phyloP scores from a whole-genome alignment of 2,888 invertebrate species.

The Drosophila greeni region DNA sequence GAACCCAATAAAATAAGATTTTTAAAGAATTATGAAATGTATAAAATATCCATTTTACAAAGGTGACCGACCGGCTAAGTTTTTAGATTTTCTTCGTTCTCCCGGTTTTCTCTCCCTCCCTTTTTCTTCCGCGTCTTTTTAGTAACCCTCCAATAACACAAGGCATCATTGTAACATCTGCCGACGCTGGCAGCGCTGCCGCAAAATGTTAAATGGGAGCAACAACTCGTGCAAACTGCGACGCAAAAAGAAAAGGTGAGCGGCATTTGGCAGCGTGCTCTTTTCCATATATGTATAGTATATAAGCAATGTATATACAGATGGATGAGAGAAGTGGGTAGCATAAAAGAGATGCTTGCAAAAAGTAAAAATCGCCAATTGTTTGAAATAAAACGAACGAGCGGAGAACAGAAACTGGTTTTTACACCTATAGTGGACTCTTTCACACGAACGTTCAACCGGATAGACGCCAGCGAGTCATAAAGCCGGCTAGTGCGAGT shows the following conservation, averaged over 20 bases:
- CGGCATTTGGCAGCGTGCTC: slow-evolving; percentile 50
- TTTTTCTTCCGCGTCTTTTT: slow-evolving; percentile 39
- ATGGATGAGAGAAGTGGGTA: slow-evolving; percentile 51
- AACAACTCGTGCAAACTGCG: slow-evolving; percentile 67
- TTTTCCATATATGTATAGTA: slow-evolving; percentile 40
- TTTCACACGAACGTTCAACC: slow-evolving; percentile 36
- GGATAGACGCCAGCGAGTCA: slow-evolving; percentile 40
- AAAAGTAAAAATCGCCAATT: slow-evolving; percentile 65
- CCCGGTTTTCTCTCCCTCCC: background rate
- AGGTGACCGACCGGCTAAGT: slow-evolving; percentile 14
- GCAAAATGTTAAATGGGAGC: slow-evolving; percentile 66
- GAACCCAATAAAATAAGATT: too few relatives aligned
- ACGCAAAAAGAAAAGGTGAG: slow-evolving; percentile 68
- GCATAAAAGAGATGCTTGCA: slow-evolving; percentile 50
- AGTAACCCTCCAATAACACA: slow-evolving; percentile 49
- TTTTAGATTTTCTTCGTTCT: background rate
- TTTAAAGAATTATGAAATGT: slow-evolving; percentile 14
- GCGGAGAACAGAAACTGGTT: slow-evolving; percentile 60
- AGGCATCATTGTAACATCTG: slow-evolving; percentile 56
- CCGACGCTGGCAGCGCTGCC: slow-evolving; percentile 38
- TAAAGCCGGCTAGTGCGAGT: slow-evolving; percentile 29
- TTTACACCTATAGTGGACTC: slow-evolving; percentile 50
- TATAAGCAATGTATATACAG: slow-evolving; percentile 36
- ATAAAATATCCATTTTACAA: slow-evolving; percentile 15
- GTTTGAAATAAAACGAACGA: slow-evolving; percentile 58